Evolutionary conservation across 2,797 vertebrate species (phyloP), one percentile per base, ranked within the genome.

Genomic region (Pangasius larnaudii): DNA sequence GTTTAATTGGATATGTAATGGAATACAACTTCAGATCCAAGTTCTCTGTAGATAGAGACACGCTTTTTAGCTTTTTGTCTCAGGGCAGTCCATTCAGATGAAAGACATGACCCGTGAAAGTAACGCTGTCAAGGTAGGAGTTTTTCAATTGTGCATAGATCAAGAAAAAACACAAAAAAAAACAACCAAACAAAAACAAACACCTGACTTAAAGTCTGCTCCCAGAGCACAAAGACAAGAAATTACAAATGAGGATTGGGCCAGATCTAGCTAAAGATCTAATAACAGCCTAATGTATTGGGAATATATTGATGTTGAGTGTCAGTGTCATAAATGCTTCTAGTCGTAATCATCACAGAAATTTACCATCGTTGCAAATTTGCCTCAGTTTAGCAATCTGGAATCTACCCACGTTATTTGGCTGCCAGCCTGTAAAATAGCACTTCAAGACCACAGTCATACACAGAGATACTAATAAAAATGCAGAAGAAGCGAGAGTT

Each of bases 351-450:
- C 51, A 33, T 53, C 19, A 51, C 22, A 5, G 51, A 22, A 33
- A 22, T 36, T 79, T 75, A 75, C 2, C 72, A 75, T 49, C 11
- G 46, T 49, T 69, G 65, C 36, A 71, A 71, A 39, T 71, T 71
- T 71, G 39, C 22, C 33, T 71, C 33, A 19, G 67, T 77, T 30
- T 53, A 78, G n/a, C 75, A 78, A 56, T 79, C 53, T 80, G 78
- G 56, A 80, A 53, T 30, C 30, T 33, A 22, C 51, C 77, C 77
- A 79, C 30, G 18, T 36, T 56, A 79, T 22, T 22, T 79, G 77
- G 77, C 77, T 58, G 51, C 49, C 51, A 75, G 11, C 27, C 14
- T 53, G 46, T 3, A 51, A n/a, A 53, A 53, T 5, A 53, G 27
- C n/a, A 78, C 49, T 18, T 53, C 19, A 78, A 51, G 42, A 77